Evolutionary conservation across 2,797 vertebrate genomes (phyloP).

Genomic region (Rhodeus uyekii): DNA sequence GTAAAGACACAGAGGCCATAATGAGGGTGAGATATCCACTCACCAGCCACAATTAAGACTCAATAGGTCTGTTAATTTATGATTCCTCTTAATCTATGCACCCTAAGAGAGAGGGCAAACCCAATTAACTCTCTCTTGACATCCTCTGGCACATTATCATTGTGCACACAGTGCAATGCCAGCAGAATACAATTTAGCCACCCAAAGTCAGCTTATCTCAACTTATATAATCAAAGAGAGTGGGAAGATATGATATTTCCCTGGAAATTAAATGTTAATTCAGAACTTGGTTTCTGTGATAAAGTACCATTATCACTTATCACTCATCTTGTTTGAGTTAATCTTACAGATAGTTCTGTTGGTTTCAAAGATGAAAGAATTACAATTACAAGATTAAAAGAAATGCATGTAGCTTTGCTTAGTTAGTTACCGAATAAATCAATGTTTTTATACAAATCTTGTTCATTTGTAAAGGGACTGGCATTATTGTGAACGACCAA

Average conservation of each 20-base stretch:
- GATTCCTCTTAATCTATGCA: slow-evolving; percentile 40
- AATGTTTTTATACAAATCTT: not conserved
- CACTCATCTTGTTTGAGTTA: not conserved
- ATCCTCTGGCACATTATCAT: slow-evolving; percentile 25
- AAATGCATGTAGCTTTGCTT: not conserved
- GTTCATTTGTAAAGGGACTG: not conserved
- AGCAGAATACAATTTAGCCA: not conserved
- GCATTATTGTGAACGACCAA: rapidly evolving
- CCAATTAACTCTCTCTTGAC: slow-evolving; percentile 49
- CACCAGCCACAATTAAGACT: slow-evolving; percentile 32
- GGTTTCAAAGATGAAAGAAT: too few relatives aligned
- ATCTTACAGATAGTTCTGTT: not conserved
- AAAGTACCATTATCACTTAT: not conserved
- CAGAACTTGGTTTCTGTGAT: not conserved
- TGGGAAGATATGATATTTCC: not conserved
- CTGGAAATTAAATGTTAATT: not conserved
- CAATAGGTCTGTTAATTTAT: slow-evolving; percentile 44
- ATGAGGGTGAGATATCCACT: slow-evolving; percentile 19
- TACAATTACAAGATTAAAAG: too few relatives aligned
- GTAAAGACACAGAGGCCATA: slow-evolving; percentile 28
- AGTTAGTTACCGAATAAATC: not conserved
- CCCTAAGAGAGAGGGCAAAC: slow-evolving; percentile 45
- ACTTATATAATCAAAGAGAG: slow-evolving; percentile 1
- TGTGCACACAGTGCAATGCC: not conserved
- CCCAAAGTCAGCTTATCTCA: not conserved